These are phyloP conservation scores for Hyles euphorbiae DNA, from an alignment of 1,140 invertebrate genomes.

Conservation along the genomic window DNA sequence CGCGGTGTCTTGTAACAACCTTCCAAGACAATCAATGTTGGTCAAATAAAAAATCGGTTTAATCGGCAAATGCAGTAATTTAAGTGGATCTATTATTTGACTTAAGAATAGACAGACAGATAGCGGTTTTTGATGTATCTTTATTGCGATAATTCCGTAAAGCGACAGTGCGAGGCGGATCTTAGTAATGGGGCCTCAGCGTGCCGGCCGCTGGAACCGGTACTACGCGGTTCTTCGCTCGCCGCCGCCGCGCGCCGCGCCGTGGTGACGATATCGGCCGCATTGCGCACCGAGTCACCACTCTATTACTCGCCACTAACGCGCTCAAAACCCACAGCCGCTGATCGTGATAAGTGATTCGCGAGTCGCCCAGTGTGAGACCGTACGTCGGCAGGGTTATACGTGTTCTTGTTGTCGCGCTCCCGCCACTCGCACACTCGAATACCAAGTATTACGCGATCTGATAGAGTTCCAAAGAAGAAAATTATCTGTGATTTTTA, in stretches of 20 bases:
- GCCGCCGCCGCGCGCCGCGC: slow-evolving; percentile 24
- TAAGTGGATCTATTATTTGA: too few relatives aligned
- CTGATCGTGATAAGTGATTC: slow-evolving; percentile 16
- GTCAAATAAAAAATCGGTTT: too few relatives aligned
- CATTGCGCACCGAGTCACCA: slow-evolving; percentile 6
- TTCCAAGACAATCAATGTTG: too few relatives aligned
- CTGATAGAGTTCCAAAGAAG: slow-evolving; percentile 66
- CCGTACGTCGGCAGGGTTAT: slow-evolving; percentile 31
- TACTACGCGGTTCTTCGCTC: slow-evolving; percentile 41
- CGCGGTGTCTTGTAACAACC: too few relatives aligned
- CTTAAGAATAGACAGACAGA: too few relatives aligned
- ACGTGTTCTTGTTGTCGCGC: slow-evolving; percentile 37
- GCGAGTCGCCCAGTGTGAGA: slow-evolving; percentile 42
- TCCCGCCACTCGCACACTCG: slow-evolving; percentile 38
- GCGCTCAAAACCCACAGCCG: not conserved
- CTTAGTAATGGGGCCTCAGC: slow-evolving; percentile 20
- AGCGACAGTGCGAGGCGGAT: slow-evolving; percentile 5
- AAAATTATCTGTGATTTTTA: slow-evolving; percentile 60
- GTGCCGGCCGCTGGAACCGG: slow-evolving; percentile 37
- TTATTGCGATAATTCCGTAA: slow-evolving; percentile 2
- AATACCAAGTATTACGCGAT: slow-evolving; percentile 45
- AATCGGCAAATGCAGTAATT: too few relatives aligned
- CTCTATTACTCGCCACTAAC: too few relatives aligned
- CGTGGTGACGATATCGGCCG: slow-evolving; percentile 30
- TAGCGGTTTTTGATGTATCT: not conserved